Evolutionary conservation across 2,888 invertebrate species (phyloP).

Genomic region (Zygogramma bicolorata): DNA sequence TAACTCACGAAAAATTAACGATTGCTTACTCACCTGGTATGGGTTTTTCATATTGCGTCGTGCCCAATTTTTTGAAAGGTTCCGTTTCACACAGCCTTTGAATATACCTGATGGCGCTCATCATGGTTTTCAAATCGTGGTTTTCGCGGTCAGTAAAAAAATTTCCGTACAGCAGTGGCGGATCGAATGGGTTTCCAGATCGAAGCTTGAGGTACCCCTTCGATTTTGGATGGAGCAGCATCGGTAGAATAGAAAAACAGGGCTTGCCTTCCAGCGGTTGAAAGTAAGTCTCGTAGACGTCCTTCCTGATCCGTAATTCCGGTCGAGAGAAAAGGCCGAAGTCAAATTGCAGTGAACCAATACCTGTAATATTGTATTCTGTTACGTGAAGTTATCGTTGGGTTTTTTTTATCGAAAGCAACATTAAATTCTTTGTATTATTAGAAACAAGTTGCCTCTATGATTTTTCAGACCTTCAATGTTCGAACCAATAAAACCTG

Average conservation of each 20-base stretch:
- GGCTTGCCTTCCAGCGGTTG: slow-evolving; percentile 67
- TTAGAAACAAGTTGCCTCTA: no score
- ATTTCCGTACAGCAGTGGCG: slow-evolving; percentile 73
- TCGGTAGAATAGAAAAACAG: slow-evolving; percentile 68
- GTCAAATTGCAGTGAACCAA: slow-evolving; percentile 65
- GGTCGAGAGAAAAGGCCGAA: slow-evolving; percentile 28
- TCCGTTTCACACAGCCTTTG: slow-evolving; percentile 66
- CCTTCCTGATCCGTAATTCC: slow-evolving; percentile 39
- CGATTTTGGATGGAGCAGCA: slow-evolving; percentile 72
- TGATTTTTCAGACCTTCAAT: no score
- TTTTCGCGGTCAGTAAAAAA: slow-evolving; percentile 69
- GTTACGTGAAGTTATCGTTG: neutral
- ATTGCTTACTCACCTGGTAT: slow-evolving; percentile 62
- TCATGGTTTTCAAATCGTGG: slow-evolving; percentile 65
- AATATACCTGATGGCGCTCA: slow-evolving; percentile 69
- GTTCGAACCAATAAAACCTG: no score
- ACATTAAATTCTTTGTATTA: no score
- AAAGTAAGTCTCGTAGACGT: slow-evolving; percentile 70
- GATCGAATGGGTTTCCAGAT: slow-evolving; percentile 70
- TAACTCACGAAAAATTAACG: no score
- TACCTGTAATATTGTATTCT: slow-evolving; percentile 52
- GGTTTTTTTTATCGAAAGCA: neutral
- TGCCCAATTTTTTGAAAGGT: slow-evolving; percentile 71
- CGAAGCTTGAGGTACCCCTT: slow-evolving; percentile 68
- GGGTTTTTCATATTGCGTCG: slow-evolving; percentile 69